These are phyloP conservation scores for Poecilus cupreus DNA, from an alignment of 2,888 invertebrate species.

Conservation along the genomic window DNA sequence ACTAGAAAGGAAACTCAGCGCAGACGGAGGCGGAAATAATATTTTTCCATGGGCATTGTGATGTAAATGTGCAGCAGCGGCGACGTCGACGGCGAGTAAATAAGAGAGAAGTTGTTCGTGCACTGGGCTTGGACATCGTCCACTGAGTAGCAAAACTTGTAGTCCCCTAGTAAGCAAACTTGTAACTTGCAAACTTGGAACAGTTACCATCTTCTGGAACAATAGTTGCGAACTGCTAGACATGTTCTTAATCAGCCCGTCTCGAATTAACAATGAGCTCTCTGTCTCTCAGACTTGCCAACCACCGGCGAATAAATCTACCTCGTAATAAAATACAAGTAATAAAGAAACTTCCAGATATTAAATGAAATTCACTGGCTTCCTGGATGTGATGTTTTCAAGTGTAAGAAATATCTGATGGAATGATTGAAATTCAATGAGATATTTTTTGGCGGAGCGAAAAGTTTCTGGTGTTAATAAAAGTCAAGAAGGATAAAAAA, in stretches of 20 bases:
- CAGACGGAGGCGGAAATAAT: conserved; percentile 27
- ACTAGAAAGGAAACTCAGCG: neutral
- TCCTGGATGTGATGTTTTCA: too few relatives aligned
- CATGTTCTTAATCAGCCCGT: conserved; percentile 55
- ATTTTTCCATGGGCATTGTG: conserved; percentile 34
- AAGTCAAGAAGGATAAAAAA: conserved; percentile 45
- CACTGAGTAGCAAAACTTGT: conserved; percentile 50
- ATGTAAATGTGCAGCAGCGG: conserved; percentile 26
- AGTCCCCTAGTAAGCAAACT: conserved; percentile 56
- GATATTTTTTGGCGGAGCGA: neutral
- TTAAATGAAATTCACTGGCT: neutral
- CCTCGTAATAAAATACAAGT: too few relatives aligned
- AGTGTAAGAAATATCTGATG: neutral
- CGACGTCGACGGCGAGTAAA: neutral
- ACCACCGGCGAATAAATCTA: neutral
- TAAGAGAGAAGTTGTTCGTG: conserved; percentile 24
- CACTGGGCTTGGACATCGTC: conserved; percentile 50
- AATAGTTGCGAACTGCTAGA: conserved; percentile 50
- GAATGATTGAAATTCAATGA: neutral
- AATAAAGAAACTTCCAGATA: neutral
- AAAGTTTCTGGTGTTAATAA: conserved; percentile 20
- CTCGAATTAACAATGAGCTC: conserved; percentile 47
- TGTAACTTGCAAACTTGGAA: conserved; percentile 52
- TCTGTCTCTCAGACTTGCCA: neutral
- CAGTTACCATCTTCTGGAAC: conserved; percentile 54